Base-by-base conservation (phyloP, 2,888 invertebrate species). In the Allygus modestus region DNA sequence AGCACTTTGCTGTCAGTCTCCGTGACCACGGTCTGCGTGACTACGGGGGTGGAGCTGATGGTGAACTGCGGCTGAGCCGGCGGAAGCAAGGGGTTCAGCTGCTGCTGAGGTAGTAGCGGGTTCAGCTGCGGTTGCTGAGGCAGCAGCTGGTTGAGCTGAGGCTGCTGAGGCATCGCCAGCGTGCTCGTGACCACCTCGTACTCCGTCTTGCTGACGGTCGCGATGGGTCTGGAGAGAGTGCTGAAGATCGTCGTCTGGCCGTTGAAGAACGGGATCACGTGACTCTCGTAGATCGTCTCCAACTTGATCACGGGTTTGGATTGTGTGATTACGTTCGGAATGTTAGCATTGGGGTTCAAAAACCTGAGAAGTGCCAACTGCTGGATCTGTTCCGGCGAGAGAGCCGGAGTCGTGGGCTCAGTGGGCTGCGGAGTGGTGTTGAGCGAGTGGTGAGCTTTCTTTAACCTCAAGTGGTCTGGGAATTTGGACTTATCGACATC, bases 221-320 rank as follows among this genome's bases (percentile, higher is more conserved):
- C 96, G 33, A 96, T 93, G 0, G 95, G 93, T 88, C 96, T 93
- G 0, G 96, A 96, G 41, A 97, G 92, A 0, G 97, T 97, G 88
- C 95, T 96, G 85, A 94, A 94, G 46, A 94, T 92, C 0, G 96
- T 97, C 87, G 93, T 94, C 82, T 93, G 94, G 1, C 95, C 96
- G 89, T 95, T 95, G 61, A 95, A 93, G 12, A 97, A 91, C 0
- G 97, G 97, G 84, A 97, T 94, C 0, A 97, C 94, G 89, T 96
- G 96, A 0, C 96, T 95, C 89, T 97, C 96, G 90, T 95, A 97
- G 15, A 97, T 90, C 0, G 97, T 97, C 89, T 96, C 96, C 28
- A 94, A 91, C 89, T 94, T 94, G 12, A 96, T 89, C 11, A 97
- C 92, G 0, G 97, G 96, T 86, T 94, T 94, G 0, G 96, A 96